Evolutionary conservation across 1,140 invertebrate species (phyloP).

Genomic region (Daktulosphaira vitifoliae): DNA sequence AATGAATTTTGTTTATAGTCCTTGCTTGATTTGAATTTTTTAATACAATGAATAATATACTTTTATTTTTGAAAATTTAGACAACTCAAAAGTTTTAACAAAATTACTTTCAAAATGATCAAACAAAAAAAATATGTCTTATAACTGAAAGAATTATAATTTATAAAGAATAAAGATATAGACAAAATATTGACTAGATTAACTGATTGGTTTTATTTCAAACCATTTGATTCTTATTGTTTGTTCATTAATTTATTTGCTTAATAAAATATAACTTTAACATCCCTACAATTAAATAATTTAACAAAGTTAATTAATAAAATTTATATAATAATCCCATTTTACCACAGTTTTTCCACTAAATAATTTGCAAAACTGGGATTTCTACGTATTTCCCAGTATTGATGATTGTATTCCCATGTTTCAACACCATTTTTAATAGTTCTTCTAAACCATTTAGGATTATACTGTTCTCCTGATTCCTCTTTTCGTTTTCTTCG

Average conservation of each 20-base stretch:
- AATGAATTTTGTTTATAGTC: too few species aligned
- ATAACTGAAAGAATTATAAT: too few species aligned
- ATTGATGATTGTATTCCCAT: slow-evolving; percentile 55
- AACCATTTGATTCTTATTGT: slow-evolving; percentile 20
- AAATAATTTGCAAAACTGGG: slow-evolving; percentile 52
- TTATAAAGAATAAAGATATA: too few species aligned
- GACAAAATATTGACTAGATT: slow-evolving; percentile 29
- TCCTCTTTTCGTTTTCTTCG: slow-evolving; percentile 54
- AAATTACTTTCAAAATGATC: too few species aligned
- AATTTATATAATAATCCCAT: neutral
- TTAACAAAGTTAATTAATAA: neutral
- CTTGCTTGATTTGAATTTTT: too few species aligned
- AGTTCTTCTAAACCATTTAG: slow-evolving; percentile 46
- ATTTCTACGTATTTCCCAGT: slow-evolving; percentile 50
- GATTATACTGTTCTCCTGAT: slow-evolving; percentile 45
- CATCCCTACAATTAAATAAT: too few species aligned
- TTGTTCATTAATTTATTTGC: slow-evolving; percentile 22
- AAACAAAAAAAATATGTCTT: too few species aligned
- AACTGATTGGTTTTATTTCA: slow-evolving; percentile 15
- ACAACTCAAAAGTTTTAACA: too few species aligned
- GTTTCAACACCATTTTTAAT: slow-evolving; percentile 47
- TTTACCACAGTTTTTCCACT: slow-evolving; percentile 51
- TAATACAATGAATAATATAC: too few species aligned
- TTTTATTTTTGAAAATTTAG: too few species aligned
- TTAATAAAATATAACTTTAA: too few species aligned